phyloP scores from a whole-genome alignment of 2,888 invertebrate species.

The Pandemis corylana region DNA sequence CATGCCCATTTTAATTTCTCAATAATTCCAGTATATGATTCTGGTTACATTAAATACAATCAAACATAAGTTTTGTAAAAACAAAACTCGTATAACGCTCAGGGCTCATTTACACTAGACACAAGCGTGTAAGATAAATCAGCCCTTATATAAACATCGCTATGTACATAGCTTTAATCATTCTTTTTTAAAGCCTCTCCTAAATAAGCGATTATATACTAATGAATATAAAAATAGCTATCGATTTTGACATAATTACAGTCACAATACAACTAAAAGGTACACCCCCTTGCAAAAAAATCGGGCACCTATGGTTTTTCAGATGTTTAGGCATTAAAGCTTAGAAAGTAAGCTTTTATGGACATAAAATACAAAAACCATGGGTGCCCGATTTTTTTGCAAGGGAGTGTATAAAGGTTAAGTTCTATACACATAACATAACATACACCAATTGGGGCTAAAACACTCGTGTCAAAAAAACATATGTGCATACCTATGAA shows the following conservation, averaged over 20 bases:
- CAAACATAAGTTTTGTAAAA: neutral
- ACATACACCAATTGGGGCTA: slow-evolving; percentile 1
- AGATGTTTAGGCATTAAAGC: too few relatives aligned
- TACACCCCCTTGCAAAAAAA: too few relatives aligned
- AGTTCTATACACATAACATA: slow-evolving; percentile 6
- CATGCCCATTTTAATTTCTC: neutral
- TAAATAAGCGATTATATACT: slow-evolving; percentile 1
- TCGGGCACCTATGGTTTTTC: too few relatives aligned
- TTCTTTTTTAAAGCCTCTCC: slow-evolving; percentile 3
- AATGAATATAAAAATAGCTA: slow-evolving; percentile 24
- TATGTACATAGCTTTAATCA: slow-evolving; percentile 10
- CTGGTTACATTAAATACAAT: neutral
- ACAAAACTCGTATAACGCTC: neutral
- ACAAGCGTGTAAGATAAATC: neutral
- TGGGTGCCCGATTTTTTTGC: too few relatives aligned
- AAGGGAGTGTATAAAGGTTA: neutral
- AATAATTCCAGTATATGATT: neutral
- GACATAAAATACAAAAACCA: too few relatives aligned
- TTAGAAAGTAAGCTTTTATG: too few relatives aligned
- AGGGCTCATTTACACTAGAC: neutral
- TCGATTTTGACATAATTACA: slow-evolving; percentile 5
- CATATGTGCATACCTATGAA: too few relatives aligned
- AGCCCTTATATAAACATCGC: neutral
- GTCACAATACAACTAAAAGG: slow-evolving; percentile 9
- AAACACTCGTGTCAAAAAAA: slow-evolving; percentile 4